phyloP scores from a whole-genome alignment of 2,888 invertebrate genomes.

The Sarcophaga carnaria region DNA sequence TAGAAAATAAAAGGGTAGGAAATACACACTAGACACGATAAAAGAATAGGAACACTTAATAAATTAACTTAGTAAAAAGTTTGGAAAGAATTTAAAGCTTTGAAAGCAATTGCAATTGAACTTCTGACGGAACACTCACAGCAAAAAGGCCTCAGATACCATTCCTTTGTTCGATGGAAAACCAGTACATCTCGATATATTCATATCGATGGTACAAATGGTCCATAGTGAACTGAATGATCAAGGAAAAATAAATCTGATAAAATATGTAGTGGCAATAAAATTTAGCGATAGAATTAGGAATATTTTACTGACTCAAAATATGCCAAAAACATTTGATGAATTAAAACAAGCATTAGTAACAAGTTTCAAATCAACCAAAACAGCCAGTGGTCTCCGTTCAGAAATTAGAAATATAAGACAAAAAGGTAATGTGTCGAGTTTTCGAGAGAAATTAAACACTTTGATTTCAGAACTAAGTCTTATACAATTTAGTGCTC shows the following conservation, averaged over 20 bases:
- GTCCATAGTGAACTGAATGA: not conserved
- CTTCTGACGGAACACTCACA: not conserved
- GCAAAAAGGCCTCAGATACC: not conserved
- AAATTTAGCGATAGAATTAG: constrained; percentile 1
- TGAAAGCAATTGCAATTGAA: too few relatives aligned
- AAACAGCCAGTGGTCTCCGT: not conserved
- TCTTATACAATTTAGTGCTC: too few relatives aligned
- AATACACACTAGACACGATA: too few relatives aligned
- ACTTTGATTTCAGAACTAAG: too few relatives aligned
- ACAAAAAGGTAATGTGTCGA: not conserved
- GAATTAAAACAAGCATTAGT: not conserved
- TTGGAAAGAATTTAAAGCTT: too few relatives aligned
- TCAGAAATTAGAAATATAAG: too few relatives aligned
- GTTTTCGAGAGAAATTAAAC: too few relatives aligned
- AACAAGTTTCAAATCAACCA: constrained; percentile 2
- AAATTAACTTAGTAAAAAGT: too few relatives aligned
- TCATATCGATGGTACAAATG: not conserved
- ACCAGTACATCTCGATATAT: constrained; percentile 3
- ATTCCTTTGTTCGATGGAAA: constrained; percentile 4
- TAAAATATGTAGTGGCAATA: constrained; percentile 22
- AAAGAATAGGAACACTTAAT: too few relatives aligned
- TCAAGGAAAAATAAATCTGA: not conserved
- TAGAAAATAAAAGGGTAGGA: too few relatives aligned
- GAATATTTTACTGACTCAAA: not conserved
- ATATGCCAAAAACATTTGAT: constrained; percentile 9